Evolutionary conservation across 1,140 invertebrate genomes (phyloP), one percentile per base, ranked within the genome.

Genomic region (Dendroctonus ponderosae): DNA sequence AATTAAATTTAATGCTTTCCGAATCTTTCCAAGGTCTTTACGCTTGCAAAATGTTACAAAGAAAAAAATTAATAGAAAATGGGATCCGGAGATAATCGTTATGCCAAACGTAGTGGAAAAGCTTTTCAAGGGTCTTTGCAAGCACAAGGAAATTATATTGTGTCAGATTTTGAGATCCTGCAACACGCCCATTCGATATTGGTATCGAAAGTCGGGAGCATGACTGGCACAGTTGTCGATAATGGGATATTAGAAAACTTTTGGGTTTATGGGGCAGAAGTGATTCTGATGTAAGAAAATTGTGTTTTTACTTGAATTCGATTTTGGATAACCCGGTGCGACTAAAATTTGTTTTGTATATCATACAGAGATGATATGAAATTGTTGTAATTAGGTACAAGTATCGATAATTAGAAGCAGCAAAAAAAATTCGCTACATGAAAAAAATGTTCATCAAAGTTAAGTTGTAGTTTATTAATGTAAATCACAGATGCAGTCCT

Each of bases 161-260:
- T 67, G 66, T 67, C 66, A 67, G 52, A 62, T 62, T 66, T 66
- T 66, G 58, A 61, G 59, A 61, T 59, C 52, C 58, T 43, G 41
- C 57, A 49, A 66, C 66, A 67, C 66, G 66, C 66, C 59, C 57
- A 66, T 66, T 26, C 58, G 51, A 62, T 67, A 67, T 62, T 52
- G 39, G 53, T 66, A 53, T 66, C 56, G 56, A 43, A 26, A 58
- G 43, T 62, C 58, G 46, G 52, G 51, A 63, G 66, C 66, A 68
- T 68, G 66, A 68, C 66, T 68, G 66, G 60, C 66, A 68, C 66
- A 68, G 66, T 68, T 68, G 66, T 68, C 66, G 66, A 68, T 68
- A 68, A 68, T 68, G 66, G 66, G 66, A 68, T 68, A 68, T 68
- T 68, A 63, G 60, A 63, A 68, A 68, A 68, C 59, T 58, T 68